phyloP scores from a whole-genome alignment of 2,113 vertebrate genomes.

The Motacilla tschutschensis region DNA sequence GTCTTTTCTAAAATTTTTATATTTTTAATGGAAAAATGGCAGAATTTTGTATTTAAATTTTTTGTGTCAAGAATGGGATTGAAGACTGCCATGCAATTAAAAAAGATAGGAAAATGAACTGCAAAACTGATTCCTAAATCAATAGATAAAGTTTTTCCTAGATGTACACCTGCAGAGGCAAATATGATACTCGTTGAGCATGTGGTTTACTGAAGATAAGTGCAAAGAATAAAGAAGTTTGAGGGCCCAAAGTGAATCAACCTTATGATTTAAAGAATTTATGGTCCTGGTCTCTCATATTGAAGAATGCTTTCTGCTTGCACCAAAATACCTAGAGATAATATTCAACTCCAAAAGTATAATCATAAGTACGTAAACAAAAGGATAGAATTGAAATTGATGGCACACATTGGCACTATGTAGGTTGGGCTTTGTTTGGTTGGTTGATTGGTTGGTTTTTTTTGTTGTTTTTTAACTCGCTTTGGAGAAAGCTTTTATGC shows the following conservation, averaged over 20 bases:
- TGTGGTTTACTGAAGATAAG: neutral
- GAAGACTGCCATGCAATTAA: neutral
- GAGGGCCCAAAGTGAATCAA: neutral
- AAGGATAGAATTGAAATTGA: neutral
- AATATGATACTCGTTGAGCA: neutral
- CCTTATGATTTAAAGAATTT: neutral
- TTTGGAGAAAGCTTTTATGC: neutral
- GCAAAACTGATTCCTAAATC: neutral
- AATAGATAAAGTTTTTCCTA: neutral
- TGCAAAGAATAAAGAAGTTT: neutral
- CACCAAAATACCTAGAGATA: neutral
- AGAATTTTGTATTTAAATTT: neutral
- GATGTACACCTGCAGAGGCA: neutral
- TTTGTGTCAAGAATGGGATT: neutral
- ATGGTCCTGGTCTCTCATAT: neutral
- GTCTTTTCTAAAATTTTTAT: neutral
- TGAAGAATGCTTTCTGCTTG: neutral
- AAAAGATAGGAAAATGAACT: neutral
- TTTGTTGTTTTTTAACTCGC: neutral
- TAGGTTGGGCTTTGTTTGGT: neutral
- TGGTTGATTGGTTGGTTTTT: neutral
- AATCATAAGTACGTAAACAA: neutral
- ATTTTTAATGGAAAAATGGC: accelerated
- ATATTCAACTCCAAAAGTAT: neutral
- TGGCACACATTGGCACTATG: neutral